phyloP scores from a whole-genome alignment of 2,888 invertebrate species.

The Hedya salicella region DNA sequence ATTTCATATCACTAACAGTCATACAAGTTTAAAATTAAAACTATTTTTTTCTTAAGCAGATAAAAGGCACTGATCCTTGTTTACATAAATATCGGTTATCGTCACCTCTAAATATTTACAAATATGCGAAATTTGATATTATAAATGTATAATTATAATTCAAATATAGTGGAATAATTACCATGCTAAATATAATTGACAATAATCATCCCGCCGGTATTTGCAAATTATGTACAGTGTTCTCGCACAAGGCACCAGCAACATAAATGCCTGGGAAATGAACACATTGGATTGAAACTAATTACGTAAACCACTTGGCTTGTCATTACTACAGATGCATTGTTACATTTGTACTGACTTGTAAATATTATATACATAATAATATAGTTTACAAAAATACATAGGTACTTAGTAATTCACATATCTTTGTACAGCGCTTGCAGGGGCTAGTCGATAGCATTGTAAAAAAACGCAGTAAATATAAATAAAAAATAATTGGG shows the following conservation, averaged over 20 bases:
- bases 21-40: constrained; percentile 65
- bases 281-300: constrained; percentile 15
- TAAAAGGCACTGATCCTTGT: constrained; percentile 81
- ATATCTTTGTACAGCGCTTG: constrained; percentile 40
- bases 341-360: constrained; percentile 34
- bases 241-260: constrained; percentile 47
- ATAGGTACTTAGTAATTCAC: constrained; percentile 43
- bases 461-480: constrained; percentile 25
- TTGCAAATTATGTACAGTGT: constrained; percentile 26
- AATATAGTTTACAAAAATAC: constrained; percentile 41
- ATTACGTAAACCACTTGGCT: constrained; percentile 9
- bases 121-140: constrained; percentile 35
- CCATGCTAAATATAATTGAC: constrained; percentile 28
- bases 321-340: constrained; percentile 14
- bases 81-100: constrained; percentile 56
- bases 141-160: constrained; percentile 23
- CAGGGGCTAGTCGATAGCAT: constrained; percentile 28
- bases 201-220: background rate
- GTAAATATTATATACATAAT: constrained; percentile 35
- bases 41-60: constrained; percentile 62
- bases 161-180: constrained; percentile 52
- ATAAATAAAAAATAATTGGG: constrained; percentile 25
- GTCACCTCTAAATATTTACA: constrained; percentile 43
- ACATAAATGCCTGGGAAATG: constrained; percentile 38
- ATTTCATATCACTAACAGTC: constrained; percentile 78